Evolutionary conservation across 2,888 invertebrate species (phyloP), one percentile per base, ranked within the genome.

Genomic region (Aspidiotus destructor): DNA sequence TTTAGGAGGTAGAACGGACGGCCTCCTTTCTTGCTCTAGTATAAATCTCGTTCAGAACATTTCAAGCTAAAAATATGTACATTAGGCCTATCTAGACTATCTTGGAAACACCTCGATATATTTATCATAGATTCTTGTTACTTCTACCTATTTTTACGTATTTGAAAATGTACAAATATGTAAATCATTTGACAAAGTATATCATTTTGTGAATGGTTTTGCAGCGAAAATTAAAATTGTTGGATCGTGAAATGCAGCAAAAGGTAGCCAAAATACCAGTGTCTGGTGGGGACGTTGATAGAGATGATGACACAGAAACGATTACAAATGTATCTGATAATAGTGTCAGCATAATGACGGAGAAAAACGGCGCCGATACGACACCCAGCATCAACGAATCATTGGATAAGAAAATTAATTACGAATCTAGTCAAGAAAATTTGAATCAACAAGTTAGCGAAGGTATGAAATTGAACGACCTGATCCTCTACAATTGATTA

Each of bases 371-470:
- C n/a, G 57, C 62, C 17, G 69, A 69, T 48, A 69, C 62, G n/a
- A 69, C 69, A 15, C 58, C 69, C 13, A 69, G 69, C 11, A 57
- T 58, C 16, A 57, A 69, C 48, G 69, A 62, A 41, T 69, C 62
- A 11, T 41, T 44, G 6, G 69, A 62, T 40, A 69, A 57, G 13
- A 54, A 57, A 40, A 68, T 44, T 15, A 62, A 44, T 28, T 62
- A 62, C 48, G 69, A 69, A 62, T 62, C 62, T 69, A 69, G 69
- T 69, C 69, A 61, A 62, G 69, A 69, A 62, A 62, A 62, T 57
- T 54, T 69, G 17, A 69, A 69, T 62, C 68, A 68, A 41, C 41
- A 52, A 28, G 53, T 54, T 54, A 68, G 58, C 41, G 68, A 68
- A 60, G 60, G 68, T 67, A 67, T 5, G 28, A 3, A 11, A 16